Conservation (phyloP, 2,797 vertebrate genomes). For the Mus spretus region DNA sequence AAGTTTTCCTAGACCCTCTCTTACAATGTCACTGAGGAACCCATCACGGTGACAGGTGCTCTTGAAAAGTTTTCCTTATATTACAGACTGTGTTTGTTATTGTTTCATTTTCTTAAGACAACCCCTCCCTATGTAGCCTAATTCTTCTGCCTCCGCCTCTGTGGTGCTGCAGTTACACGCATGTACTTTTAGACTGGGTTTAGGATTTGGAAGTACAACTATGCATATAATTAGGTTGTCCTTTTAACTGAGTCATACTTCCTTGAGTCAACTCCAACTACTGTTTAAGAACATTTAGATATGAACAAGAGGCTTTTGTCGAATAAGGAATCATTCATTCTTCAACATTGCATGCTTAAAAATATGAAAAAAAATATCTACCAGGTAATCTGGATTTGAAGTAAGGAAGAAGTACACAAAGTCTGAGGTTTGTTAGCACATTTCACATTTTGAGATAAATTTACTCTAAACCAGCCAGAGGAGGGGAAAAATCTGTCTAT, state of each 20-base stretch:
- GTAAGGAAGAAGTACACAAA: background rate
- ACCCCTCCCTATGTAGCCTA: background rate
- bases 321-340: background rate
- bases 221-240: background rate
- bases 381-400: background rate
- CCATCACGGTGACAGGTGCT: background rate
- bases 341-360: background rate
- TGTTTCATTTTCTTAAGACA: background rate
- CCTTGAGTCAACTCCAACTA: background rate
- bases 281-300: background rate
- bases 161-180: background rate
- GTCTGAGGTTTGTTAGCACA: background rate
- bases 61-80: background rate
- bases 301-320: background rate
- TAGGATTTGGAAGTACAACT: background rate
- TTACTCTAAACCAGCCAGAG: background rate
- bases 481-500: background rate
- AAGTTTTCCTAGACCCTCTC: background rate
- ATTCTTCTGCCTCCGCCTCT: background rate
- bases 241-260: background rate
- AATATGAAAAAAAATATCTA: background rate
- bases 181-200: background rate
- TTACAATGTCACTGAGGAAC: background rate
- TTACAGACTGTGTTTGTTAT: background rate
- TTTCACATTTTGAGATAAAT: background rate